Conservation (phyloP, 2,113 vertebrate species). For the Gadus macrocephalus region DNA sequence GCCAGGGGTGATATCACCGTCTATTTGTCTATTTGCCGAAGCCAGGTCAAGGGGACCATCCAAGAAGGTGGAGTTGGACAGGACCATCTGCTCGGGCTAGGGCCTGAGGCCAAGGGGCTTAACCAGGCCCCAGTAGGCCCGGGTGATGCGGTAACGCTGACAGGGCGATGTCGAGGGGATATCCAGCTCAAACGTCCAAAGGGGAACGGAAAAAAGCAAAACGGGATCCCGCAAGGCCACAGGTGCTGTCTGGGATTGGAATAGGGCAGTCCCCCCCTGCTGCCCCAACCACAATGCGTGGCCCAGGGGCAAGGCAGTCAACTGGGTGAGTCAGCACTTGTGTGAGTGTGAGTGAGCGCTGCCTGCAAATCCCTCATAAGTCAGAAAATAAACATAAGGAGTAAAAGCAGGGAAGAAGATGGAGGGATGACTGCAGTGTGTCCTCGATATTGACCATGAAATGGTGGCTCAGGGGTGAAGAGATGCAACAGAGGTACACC, state of each 20-base stretch:
- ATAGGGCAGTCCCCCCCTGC: conserved; percentile 53
- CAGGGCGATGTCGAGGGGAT: conserved; percentile 52
- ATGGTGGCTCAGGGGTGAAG: conserved; percentile 17
- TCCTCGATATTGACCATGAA: conserved; percentile 13
- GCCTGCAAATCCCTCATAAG: conserved; percentile 31
- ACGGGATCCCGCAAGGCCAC: conserved; percentile 49
- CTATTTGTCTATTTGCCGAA: too few species aligned
- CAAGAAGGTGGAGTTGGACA: background rate
- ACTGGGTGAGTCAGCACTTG: conserved; percentile 56
- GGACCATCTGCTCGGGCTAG: conserved; percentile 4
- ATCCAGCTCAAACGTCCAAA: conserved; percentile 38
- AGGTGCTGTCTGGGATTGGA: conserved; percentile 54
- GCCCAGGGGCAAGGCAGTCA: conserved; percentile 48
- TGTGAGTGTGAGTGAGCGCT: conserved; percentile 1
- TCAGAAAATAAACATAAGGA: background rate
- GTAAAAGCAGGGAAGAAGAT: conserved; percentile 28
- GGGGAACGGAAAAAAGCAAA: conserved; percentile 41
- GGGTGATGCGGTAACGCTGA: conserved; percentile 51
- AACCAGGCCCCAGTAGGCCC: conserved; percentile 27
- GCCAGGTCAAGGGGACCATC: background rate
- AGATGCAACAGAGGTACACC: conserved; percentile 5
- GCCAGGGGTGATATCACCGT: too few species aligned
- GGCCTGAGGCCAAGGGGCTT: conserved; percentile 21
- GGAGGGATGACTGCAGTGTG: conserved; percentile 14
- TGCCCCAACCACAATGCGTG: background rate